Percentiles rank a stretch among this genome's conserved stretches.
These are phyloP conservation scores for Eulimnadia texana DNA, from an alignment of 1,140 invertebrate genomes.

Conservation along the genomic window DNA sequence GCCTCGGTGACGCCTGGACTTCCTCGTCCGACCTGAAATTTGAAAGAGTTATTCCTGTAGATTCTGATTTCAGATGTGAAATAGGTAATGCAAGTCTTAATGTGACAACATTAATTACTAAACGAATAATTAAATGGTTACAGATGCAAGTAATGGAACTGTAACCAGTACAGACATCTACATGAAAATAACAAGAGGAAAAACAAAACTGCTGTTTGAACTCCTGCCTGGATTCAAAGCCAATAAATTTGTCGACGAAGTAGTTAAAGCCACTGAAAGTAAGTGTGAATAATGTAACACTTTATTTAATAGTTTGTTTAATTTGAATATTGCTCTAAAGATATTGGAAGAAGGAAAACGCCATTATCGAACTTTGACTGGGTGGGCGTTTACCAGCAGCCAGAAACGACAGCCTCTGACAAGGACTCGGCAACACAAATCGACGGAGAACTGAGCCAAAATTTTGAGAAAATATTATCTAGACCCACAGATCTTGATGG, in stretches of 20 bases:
- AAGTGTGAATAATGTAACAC: slow-evolving; percentile 25
- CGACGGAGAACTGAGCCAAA: background rate
- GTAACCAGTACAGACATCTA: slow-evolving; percentile 37
- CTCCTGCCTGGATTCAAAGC: slow-evolving; percentile 44
- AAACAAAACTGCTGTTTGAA: slow-evolving; percentile 42
- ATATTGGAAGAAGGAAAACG: background rate
- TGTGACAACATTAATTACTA: slow-evolving; percentile 5
- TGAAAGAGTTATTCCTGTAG: slow-evolving; percentile 56
- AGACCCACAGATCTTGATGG: background rate
- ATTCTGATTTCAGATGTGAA: slow-evolving; percentile 57
- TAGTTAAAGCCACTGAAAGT: slow-evolving; percentile 41
- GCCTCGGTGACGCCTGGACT: slow-evolving; percentile 41
- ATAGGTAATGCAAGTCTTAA: slow-evolving; percentile 37
- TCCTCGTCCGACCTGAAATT: slow-evolving; percentile 51
- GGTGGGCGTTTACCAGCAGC: background rate
- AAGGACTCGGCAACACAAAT: background rate
- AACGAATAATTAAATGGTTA: slow-evolving; percentile 20
- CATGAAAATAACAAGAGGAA: slow-evolving; percentile 41
- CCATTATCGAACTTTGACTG: background rate
- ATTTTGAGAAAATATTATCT: background rate
- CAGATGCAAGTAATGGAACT: slow-evolving; percentile 38
- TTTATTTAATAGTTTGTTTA: no score
- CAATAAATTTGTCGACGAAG: slow-evolving; percentile 41
- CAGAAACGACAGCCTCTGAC: background rate
- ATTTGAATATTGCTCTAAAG: no score